Base-by-base conservation (phyloP, 2,113 vertebrate species). In the Alligator sinensis region DNA sequence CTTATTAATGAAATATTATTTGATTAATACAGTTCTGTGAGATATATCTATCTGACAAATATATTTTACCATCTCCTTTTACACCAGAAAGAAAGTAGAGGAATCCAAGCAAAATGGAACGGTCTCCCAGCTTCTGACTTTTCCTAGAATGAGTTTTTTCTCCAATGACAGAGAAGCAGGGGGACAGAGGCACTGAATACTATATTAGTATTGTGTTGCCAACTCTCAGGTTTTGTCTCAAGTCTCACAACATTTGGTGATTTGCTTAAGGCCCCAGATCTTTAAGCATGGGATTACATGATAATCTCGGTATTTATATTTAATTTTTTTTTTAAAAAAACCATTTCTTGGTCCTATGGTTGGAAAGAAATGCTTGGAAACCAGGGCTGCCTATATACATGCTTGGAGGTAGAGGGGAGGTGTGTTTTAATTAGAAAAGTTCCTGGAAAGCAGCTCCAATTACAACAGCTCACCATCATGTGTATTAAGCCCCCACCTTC, bases 151-250 rank as follows among this genome's bases (percentile, higher is more conserved):
- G 16, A 89, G 68, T 9, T 74, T 72, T 87, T 94, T 87, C 63
- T 91, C 60, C 30, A 79, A 19, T n/a, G 61, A 87, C 66, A 91
- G 61, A 87, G 75, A 95, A 84, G 27, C 74, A 93, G 91, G 3
- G 60, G 28, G 47, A 92, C n/a, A 86, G 68, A 55, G 9, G 0
- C 14, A 10, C 11, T 22, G 58, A 94, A 80, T 10, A 2, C 4
- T 77, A 47, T 7, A 27, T 81, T 87, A 86, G 86, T 94, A 89
- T 70, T 88, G 25, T 64, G 38, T 82, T 95, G 84, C 79, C 75
- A 58, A 24, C 13, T 95, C 18, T 83, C 54, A 10, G 54, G 82
- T 92, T 80, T 80, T 66, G 66, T 58, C 77, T 78, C 25, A 82
- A 86, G 15, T 47, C 66, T 22, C 81, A 80, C 19, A 57, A 58